phyloP scores from a whole-genome alignment of 2,888 invertebrate species.

The Lasius platythorax region DNA sequence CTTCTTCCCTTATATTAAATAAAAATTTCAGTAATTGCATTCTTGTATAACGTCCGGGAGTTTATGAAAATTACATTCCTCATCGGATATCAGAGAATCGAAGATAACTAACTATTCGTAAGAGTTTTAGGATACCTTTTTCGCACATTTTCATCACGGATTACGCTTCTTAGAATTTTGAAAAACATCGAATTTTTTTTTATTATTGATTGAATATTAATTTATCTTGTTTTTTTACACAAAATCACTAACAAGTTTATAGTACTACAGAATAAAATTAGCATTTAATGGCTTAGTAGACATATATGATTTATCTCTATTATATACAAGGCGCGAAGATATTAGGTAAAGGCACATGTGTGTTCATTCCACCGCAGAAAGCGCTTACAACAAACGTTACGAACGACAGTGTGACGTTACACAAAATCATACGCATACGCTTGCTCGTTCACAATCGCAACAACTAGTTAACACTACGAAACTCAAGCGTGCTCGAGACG shows the following conservation, averaged over 20 bases:
- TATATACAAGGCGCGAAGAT: conserved; percentile 38
- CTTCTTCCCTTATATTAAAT: conserved; percentile 52
- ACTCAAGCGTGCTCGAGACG: conserved; percentile 9
- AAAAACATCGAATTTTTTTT: neutral
- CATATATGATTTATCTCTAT: conserved; percentile 20
- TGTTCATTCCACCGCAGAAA: conserved; percentile 10
- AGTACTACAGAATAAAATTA: neutral
- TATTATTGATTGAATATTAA: neutral
- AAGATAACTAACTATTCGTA: conserved; percentile 2
- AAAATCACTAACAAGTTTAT: neutral
- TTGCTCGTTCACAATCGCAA: neutral
- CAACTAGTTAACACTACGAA: conserved; percentile 15
- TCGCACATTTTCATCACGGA: neutral
- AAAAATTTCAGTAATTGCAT: conserved; percentile 42
- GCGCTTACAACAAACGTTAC: neutral
- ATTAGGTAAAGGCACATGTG: conserved; percentile 38
- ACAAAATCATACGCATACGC: neutral
- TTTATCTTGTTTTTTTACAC: neutral
- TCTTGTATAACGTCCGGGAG: conserved; percentile 8
- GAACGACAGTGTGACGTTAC: neutral
- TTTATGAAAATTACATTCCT: conserved; percentile 40
- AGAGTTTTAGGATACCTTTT: neutral
- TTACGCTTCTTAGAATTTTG: neutral
- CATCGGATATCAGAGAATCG: neutral
- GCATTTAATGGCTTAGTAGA: conserved; percentile 1